Evolutionary conservation across 1,140 invertebrate species (phyloP).

Genomic region (Drosophila nannoptera): DNA sequence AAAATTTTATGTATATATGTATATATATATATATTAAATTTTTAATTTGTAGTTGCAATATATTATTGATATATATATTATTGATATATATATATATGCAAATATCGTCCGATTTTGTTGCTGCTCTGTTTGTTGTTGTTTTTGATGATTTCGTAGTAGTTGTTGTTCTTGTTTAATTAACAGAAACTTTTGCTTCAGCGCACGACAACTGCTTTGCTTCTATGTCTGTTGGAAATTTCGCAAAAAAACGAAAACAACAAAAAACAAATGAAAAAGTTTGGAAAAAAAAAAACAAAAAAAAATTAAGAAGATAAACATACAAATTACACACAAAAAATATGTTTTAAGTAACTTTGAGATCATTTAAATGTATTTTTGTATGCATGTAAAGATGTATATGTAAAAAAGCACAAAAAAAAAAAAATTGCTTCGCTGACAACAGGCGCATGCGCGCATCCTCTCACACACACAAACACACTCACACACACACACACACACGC

Average conservation of each 20-base stretch:
- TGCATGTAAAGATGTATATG: constrained; percentile 60
- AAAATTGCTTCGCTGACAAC: constrained; percentile 21
- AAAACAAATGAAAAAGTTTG: constrained; percentile 8
- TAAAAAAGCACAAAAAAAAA: not conserved
- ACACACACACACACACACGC: not conserved
- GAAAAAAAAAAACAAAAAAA: constrained; percentile 6
- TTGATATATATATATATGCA: constrained; percentile 5
- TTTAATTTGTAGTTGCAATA: too few species aligned
- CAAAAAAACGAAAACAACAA: constrained; percentile 16
- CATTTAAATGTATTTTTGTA: constrained; percentile 76
- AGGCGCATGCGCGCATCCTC: constrained; percentile 2
- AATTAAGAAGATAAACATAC: constrained; percentile 44
- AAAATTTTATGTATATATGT: constrained; percentile 13
- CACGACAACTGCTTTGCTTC: constrained; percentile 21
- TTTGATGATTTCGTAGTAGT: not conserved
- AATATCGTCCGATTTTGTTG: constrained; percentile 14
- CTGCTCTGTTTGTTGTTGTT: constrained; percentile 10
- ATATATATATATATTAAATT: not conserved
- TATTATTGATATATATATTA: not conserved
- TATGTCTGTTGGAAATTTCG: constrained; percentile 5
- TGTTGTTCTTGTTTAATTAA: not conserved
- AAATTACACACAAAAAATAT: constrained; percentile 72
- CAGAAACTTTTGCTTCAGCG: constrained; percentile 16
- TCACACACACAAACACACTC: not conserved
- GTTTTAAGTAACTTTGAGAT: constrained; percentile 78